A percentile compares a stretch with the other conserved stretches of the same genome.
These are phyloP conservation scores for Actenoides hombroni DNA, from an alignment of 2,113 vertebrate genomes.

Conservation along the genomic window DNA sequence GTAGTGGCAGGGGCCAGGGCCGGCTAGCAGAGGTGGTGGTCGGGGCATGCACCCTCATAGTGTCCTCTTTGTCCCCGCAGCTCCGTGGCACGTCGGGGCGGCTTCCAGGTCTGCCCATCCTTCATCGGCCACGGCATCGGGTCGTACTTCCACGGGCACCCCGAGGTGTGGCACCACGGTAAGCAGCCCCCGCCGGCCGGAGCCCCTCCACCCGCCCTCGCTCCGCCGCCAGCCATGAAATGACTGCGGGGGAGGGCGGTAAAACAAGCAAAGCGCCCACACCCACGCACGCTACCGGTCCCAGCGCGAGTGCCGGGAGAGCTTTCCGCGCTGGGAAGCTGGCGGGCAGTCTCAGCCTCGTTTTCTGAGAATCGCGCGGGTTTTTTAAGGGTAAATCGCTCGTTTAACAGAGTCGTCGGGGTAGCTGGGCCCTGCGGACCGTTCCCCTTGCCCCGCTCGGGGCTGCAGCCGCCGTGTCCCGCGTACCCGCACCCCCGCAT, in stretches of 20 bases:
- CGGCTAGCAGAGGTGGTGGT: neutral
- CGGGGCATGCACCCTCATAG: neutral
- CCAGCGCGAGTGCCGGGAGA: neutral
- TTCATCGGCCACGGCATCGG: slow-evolving; percentile 96
- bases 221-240: neutral
- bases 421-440: neutral
- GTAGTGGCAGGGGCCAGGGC: neutral
- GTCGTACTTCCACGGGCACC: slow-evolving; percentile 91
- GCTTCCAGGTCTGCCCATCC: slow-evolving; percentile 88
- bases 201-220: too few relatives aligned
- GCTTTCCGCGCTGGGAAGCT: neutral
- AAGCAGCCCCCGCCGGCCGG: neutral
- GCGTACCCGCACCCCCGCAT: too few relatives aligned
- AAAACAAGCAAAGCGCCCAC: rapidly evolving
- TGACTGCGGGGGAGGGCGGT: neutral
- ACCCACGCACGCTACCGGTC: neutral
- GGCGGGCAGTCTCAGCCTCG: neutral
- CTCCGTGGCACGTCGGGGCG: slow-evolving; percentile 75
- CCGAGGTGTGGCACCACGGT: slow-evolving; percentile 98
- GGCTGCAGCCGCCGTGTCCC: neutral
- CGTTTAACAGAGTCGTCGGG: neutral
- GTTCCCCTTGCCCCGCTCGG: neutral
- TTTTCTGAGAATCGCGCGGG: neutral
- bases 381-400: neutral
- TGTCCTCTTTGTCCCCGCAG: slow-evolving; percentile 70